Percentiles rank a stretch among this genome's conserved stretches.
Evolutionary conservation across 1,140 invertebrate species (phyloP).

Genomic region (Drosophila carrolli): DNA sequence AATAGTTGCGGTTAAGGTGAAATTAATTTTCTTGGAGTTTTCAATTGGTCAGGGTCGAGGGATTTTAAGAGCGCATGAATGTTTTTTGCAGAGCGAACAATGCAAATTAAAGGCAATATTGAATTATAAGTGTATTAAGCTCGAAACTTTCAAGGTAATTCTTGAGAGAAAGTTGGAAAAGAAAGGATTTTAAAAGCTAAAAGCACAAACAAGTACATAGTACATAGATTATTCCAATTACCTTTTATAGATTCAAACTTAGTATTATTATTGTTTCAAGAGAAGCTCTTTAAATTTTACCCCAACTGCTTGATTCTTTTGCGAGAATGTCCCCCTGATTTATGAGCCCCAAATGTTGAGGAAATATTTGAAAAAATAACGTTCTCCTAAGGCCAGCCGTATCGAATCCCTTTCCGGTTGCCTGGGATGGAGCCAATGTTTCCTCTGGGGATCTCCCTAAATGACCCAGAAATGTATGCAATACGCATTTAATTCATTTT

Average conservation of each 20-base stretch:
- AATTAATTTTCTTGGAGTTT: not conserved
- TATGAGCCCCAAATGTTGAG: conserved; percentile 4
- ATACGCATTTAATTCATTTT: conserved; percentile 57
- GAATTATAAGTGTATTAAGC: not conserved
- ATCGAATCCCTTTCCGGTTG: conserved; percentile 17
- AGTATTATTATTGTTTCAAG: not conserved
- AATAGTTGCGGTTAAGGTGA: conserved; percentile 16
- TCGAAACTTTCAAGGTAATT: not conserved
- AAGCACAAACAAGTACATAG: too few relatives aligned
- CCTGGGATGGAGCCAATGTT: conserved; percentile 10
- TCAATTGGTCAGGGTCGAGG: conserved; percentile 7
- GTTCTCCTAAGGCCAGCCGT: conserved; percentile 8
- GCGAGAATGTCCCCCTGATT: not conserved
- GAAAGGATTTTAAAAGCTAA: too few relatives aligned
- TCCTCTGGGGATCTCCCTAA: conserved; percentile 37
- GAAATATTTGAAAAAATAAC: not conserved
- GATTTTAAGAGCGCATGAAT: not conserved
- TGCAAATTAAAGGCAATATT: not conserved
- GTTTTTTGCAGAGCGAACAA: not conserved
- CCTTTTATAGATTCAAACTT: too few relatives aligned
- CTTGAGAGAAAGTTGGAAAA: not conserved
- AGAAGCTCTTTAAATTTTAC: not conserved
- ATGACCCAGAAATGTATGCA: conserved; percentile 62
- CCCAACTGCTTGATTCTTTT: not conserved
- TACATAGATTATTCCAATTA: too few relatives aligned